Evolutionary conservation across 2,797 vertebrate species (phyloP), one percentile per base, ranked within the genome.

Genomic region (Enteromius unitaeniatus): DNA sequence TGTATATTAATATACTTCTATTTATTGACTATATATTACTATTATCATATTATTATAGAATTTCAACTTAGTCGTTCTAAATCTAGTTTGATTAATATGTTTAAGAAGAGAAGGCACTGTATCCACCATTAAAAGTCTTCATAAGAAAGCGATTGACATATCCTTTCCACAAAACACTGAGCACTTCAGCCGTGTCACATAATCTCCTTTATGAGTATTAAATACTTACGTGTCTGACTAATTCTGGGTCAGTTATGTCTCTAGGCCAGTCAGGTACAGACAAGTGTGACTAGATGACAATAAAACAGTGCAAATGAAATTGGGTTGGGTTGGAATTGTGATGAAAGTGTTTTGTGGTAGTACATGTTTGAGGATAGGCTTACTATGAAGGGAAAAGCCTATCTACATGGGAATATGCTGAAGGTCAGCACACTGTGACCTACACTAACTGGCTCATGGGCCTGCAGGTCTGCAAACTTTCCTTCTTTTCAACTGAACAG

Each of bases 141-240:
- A 31, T 31, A 62, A 9, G 4, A 28, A 62, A 34, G 37, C 53
- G 15, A 19, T 15, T 74, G 58, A 69, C 26, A 40, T 14, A 84
- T 77, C 80, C 49, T 34, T 73, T 84, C 34, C 55, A 75, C 64
- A 78, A 45, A 53, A 51, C 49, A 31, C 47, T 69, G 78, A 79
- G n/a, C 19, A 62, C 77, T 82, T 40, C 78, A 85, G 84, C 70
- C 58, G 58, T 49, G 10, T 67, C 85, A 73, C 65, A 72, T 93
- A 91, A 93, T 91, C 92, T 68, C 85, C 88, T 92, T 90, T 89
- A 64, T 78, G 28, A 84, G 89, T 60, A 87, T 90, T 88, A 90
- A 60, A 81, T 67, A 47, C 80, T 82, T 79, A 37, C 9, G 77
- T 73, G 40, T 83, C 72, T 23, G 47, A 64, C 28, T 80, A 67